Evolutionary conservation across 30 jellyfish, hydroid and myxozoan genomes (phyloP).

Genomic region (Aurelia coerulea): DNA sequence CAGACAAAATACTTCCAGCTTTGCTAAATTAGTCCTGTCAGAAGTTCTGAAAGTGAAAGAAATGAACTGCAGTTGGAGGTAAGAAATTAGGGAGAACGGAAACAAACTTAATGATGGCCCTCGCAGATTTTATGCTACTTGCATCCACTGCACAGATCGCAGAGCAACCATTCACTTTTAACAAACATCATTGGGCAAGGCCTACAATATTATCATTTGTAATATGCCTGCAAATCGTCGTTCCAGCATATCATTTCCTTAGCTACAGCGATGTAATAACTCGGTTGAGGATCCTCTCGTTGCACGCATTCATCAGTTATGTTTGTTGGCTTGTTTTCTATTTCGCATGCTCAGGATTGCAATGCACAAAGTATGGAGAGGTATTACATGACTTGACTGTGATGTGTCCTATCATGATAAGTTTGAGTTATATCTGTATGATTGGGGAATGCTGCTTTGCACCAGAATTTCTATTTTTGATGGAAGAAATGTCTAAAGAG

Average conservation of each 20-base stretch:
- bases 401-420: conserved; percentile 2
- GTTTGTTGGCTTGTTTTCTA: conserved; percentile 6
- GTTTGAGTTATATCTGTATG: not conserved
- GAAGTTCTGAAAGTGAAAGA: too few relatives aligned
- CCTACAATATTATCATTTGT: not conserved
- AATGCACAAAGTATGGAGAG: not conserved
- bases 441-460: conserved; percentile 11
- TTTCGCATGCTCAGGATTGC: not conserved
- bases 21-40: too few relatives aligned
- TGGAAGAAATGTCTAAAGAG: not conserved
- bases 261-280: not conserved
- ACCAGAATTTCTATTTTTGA: not conserved
- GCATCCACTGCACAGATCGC: not conserved
- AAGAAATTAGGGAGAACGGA: too few relatives aligned
- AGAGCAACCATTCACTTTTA: not conserved
- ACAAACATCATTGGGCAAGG: conserved; percentile 2
- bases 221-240: not conserved
- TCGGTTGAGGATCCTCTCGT: not conserved
- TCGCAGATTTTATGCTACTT: too few relatives aligned
- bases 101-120: too few relatives aligned
- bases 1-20: too few relatives aligned
- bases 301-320: conserved; percentile 1
- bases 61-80: too few relatives aligned
- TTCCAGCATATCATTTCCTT: not conserved
- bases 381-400: conserved; percentile 1